phyloP scores from a whole-genome alignment of 2,888 invertebrate species.

The Ectemnius continuus region DNA sequence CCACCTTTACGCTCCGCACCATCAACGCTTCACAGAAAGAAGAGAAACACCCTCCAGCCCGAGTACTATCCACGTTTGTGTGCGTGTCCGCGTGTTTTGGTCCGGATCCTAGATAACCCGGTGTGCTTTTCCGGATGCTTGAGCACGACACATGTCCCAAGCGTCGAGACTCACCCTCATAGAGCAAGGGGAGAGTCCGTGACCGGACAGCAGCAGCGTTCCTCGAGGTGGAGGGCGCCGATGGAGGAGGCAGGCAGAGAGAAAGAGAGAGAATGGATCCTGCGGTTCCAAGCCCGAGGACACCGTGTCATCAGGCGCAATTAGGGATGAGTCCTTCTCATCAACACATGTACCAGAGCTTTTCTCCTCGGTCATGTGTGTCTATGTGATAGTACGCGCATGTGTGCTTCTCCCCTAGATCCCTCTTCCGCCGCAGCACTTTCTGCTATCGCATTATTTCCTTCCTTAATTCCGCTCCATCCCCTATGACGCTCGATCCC shows the following conservation, averaged over 20 bases:
- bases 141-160: conserved; percentile 74
- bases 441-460: conserved; percentile 59
- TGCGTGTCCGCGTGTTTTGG: conserved; percentile 58
- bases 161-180: conserved; percentile 53
- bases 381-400: conserved; percentile 14
- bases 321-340: conserved; percentile 71
- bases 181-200: conserved; percentile 43
- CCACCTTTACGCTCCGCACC: conserved; percentile 31
- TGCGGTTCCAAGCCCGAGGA: conserved; percentile 65
- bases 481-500: conserved; percentile 41
- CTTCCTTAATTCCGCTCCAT: conserved; percentile 63
- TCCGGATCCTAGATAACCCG: conserved; percentile 63
- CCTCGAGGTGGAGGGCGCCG: conserved; percentile 13
- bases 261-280: conserved; percentile 30
- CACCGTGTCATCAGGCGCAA: conserved; percentile 72
- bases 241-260: conserved; percentile 14
- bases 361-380: conserved; percentile 27
- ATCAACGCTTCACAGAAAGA: conserved; percentile 20
- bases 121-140: conserved; percentile 76
- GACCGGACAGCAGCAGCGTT: conserved; percentile 10
- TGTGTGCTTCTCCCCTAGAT: conserved; percentile 15
- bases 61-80: conserved; percentile 36
- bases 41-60: neutral
- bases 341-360: conserved; percentile 58
- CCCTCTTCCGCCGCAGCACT: conserved; percentile 31